A percentile compares a stretch with the other conserved stretches of the same genome.
phyloP scores from a whole-genome alignment of 1,140 invertebrate genomes.

The Drosophila asahinai region DNA sequence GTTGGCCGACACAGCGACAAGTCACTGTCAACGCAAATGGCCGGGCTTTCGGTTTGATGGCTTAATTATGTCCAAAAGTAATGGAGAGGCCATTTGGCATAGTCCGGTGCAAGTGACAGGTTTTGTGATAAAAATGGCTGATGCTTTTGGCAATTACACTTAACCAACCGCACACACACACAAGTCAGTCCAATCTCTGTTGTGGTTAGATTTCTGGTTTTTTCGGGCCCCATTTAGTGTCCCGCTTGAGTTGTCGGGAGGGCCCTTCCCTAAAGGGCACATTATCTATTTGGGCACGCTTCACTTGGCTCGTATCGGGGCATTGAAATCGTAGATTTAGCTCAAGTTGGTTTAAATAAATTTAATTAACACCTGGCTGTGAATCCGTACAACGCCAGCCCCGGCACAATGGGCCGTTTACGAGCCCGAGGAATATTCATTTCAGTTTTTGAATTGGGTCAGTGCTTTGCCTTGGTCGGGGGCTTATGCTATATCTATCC shows the following conservation, averaged over 20 bases:
- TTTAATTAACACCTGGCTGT: slow-evolving; percentile 76
- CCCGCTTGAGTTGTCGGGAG: slow-evolving; percentile 30
- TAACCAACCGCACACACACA: background rate
- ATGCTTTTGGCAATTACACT: slow-evolving; percentile 52
- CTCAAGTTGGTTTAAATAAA: slow-evolving; percentile 56
- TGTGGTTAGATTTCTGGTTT: slow-evolving; percentile 31
- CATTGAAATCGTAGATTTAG: slow-evolving; percentile 50
- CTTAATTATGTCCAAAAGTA: slow-evolving; percentile 81
- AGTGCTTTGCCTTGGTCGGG: slow-evolving; percentile 55
- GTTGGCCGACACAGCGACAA: slow-evolving; percentile 60
- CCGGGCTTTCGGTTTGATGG: slow-evolving; percentile 70
- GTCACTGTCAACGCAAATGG: slow-evolving; percentile 78
- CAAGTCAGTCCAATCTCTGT: slow-evolving; percentile 14
- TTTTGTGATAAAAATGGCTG: slow-evolving; percentile 58
- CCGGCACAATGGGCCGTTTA: slow-evolving; percentile 14
- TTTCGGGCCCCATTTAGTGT: background rate
- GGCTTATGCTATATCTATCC: slow-evolving; percentile 12
- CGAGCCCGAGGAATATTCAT: slow-evolving; percentile 35
- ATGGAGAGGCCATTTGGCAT: slow-evolving; percentile 62
- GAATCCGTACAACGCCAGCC: slow-evolving; percentile 20
- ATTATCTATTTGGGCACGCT: slow-evolving; percentile 68
- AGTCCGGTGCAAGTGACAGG: slow-evolving; percentile 52
- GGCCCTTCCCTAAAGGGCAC: slow-evolving; percentile 48
- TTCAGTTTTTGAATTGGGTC: slow-evolving; percentile 63
- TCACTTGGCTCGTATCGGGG: slow-evolving; percentile 53